These are phyloP conservation scores for Huso huso DNA, from an alignment of 2,797 vertebrate species.

Conservation along the genomic window DNA sequence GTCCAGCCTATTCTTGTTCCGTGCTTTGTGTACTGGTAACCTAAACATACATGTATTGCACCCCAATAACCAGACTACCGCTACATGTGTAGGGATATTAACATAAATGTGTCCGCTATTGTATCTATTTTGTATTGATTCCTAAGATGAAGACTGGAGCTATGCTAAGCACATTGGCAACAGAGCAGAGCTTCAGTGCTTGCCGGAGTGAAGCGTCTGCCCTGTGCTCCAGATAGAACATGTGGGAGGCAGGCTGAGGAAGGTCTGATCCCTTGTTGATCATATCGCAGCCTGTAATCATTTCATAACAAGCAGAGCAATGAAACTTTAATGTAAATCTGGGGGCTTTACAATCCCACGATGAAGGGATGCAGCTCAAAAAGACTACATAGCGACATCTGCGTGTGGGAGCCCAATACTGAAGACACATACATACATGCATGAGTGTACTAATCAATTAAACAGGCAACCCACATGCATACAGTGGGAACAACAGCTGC, in stretches of 20 bases:
- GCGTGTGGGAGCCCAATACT: not conserved
- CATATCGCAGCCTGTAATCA: not conserved
- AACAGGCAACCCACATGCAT: no score
- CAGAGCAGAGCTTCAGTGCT: not conserved
- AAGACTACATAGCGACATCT: not conserved
- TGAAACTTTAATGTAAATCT: constrained; percentile 3
- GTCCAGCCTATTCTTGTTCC: no score
- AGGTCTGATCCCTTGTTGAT: not conserved
- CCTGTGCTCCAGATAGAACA: constrained; percentile 14
- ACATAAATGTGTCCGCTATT: no score
- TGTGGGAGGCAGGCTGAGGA: constrained; percentile 29
- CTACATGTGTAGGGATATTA: no score
- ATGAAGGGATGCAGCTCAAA: constrained; percentile 1
- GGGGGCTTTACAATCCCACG: constrained; percentile 1
- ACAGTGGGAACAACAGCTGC: no score
- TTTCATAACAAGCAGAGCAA: constrained; percentile 9
- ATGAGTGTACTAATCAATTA: not conserved
- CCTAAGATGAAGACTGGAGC: no score
- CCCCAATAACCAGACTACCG: no score
- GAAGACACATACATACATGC: not conserved
- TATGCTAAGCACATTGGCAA: not conserved
- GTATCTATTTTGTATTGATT: no score
- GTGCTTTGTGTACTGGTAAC: no score
- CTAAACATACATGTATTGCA: no score
- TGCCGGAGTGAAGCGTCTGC: no score